A percentile compares a stretch with the other conserved stretches of the same genome.
phyloP scores from a whole-genome alignment of 2,113 vertebrate species.

The Melospiza melodia region DNA sequence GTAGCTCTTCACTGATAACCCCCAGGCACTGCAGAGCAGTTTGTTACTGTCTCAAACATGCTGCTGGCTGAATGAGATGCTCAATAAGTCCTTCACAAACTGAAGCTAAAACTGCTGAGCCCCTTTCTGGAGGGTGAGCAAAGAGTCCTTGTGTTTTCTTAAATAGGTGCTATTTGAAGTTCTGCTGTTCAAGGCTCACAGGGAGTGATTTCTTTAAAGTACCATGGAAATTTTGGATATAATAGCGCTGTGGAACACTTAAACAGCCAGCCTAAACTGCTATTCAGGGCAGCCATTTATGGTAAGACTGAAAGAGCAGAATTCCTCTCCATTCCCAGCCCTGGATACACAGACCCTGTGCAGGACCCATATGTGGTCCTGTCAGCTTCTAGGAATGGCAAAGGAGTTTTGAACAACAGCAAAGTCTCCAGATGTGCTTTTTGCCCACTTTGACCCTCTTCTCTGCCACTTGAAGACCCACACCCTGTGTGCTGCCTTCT shows the following conservation, averaged over 20 bases:
- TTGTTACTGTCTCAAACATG: background rate
- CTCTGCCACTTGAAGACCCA: background rate
- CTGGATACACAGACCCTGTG: background rate
- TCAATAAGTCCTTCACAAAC: background rate
- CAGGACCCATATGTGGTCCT: background rate
- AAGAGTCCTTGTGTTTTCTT: conserved; percentile 17
- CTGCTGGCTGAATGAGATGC: background rate
- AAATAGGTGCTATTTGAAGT: background rate
- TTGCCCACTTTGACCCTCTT: background rate
- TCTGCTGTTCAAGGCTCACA: background rate
- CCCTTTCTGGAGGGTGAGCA: background rate
- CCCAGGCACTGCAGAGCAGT: background rate
- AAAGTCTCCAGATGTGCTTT: background rate
- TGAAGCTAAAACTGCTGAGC: background rate
- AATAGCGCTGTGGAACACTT: background rate
- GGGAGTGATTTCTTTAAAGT: background rate
- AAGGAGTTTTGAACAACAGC: background rate
- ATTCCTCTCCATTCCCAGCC: background rate
- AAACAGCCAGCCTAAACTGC: background rate
- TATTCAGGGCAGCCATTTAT: background rate
- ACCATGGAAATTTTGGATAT: background rate
- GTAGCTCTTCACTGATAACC: background rate
- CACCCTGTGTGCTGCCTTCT: rapidly evolving
- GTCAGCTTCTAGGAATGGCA: background rate
- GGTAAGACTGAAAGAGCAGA: background rate